A percentile compares a stretch with the other conserved stretches of the same genome.
Evolutionary conservation across 2,888 invertebrate genomes (phyloP).

Genomic region (Nymphalis c-album): DNA sequence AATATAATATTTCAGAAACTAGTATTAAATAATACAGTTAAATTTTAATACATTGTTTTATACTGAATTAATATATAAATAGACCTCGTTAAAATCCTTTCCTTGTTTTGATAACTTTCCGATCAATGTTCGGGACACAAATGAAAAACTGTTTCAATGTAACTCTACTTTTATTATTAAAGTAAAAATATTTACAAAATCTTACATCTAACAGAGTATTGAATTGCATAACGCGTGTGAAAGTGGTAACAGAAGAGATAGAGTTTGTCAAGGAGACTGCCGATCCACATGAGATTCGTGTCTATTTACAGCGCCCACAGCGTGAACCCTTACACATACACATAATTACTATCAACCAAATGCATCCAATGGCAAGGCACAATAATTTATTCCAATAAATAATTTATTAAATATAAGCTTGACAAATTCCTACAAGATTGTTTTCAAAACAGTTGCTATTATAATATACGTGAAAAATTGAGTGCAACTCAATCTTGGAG

Average conservation of each 20-base stretch:
- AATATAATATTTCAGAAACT: too few relatives aligned
- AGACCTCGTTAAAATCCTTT: too few relatives aligned
- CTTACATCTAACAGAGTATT: slow-evolving; percentile 72
- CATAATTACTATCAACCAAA: slow-evolving; percentile 51
- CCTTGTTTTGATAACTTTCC: too few relatives aligned
- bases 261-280: slow-evolving; percentile 41
- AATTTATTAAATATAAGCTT: slow-evolving; percentile 53
- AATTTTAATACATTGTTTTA: too few relatives aligned
- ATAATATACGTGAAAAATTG: slow-evolving; percentile 48
- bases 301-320: slow-evolving; percentile 44
- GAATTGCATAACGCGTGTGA: slow-evolving; percentile 65
- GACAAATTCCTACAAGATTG: slow-evolving; percentile 50
- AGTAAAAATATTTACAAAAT: slow-evolving; percentile 75
- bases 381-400: slow-evolving; percentile 71
- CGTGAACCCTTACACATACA: slow-evolving; percentile 41
- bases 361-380: slow-evolving; percentile 77
- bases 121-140: not conserved
- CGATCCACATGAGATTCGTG: slow-evolving; percentile 22
- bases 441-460: slow-evolving; percentile 53
- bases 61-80: too few relatives aligned
- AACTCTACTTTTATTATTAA: slow-evolving; percentile 48
- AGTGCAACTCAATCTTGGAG: slow-evolving; percentile 33
- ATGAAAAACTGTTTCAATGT: slow-evolving; percentile 38
- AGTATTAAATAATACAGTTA: too few relatives aligned
- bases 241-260: slow-evolving; percentile 67